Evolutionary conservation across 53 echinoderm and acorn worm genomes (phyloP).

Genomic region (Patiria pectinifera): DNA sequence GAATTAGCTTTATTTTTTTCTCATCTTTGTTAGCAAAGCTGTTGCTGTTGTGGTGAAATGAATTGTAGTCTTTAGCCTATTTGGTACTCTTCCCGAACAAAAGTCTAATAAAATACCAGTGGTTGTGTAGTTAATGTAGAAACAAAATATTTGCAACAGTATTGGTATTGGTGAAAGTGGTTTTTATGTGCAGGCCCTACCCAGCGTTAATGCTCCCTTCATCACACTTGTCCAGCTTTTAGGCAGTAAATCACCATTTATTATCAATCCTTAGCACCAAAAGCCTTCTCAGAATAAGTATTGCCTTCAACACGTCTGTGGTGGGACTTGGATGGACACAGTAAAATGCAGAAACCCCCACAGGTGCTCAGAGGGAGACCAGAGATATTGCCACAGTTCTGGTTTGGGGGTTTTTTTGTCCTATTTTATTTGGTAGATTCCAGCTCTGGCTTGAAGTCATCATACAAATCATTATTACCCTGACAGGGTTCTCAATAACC

Average conservation of each 20-base stretch:
- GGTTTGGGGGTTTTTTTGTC: no score
- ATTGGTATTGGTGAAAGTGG: not conserved
- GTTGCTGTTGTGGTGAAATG: not conserved
- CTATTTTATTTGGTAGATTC: not conserved
- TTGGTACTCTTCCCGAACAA: no score
- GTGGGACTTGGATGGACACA: not conserved
- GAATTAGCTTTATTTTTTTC: not conserved
- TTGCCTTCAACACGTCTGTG: not conserved
- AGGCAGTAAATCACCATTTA: not conserved
- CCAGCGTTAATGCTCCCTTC: no score
- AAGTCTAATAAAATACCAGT: no score
- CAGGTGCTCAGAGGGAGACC: constrained; percentile 21
- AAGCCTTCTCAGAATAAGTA: not conserved
- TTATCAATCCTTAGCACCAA: not conserved
- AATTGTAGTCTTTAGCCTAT: no score
- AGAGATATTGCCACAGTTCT: not conserved
- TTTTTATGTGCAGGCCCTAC: not conserved
- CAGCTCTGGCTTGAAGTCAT: not conserved
- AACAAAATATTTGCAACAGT: not conserved
- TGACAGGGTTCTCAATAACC: constrained; percentile 2
- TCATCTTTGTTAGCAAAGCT: not conserved
- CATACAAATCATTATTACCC: not conserved
- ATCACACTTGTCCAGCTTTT: no score
- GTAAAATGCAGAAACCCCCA: not conserved
- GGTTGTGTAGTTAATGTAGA: not conserved